phyloP scores from a whole-genome alignment of 2,113 vertebrate species.

The Camelus dromedarius region DNA sequence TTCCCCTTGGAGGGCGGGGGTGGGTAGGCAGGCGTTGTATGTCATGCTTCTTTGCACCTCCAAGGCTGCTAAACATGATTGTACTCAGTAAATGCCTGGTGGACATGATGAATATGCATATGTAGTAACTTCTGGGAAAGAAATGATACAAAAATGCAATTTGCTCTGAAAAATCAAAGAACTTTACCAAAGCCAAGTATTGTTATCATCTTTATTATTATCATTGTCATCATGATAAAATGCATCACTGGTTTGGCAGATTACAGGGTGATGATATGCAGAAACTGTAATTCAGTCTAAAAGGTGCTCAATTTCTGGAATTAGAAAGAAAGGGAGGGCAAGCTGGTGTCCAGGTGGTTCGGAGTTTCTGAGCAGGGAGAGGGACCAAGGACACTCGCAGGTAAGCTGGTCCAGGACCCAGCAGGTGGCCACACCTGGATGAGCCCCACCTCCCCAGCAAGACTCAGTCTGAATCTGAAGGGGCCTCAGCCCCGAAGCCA shows the following conservation, averaged over 20 bases:
- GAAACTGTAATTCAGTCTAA: not conserved
- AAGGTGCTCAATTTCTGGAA: not conserved
- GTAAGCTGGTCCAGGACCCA: not conserved
- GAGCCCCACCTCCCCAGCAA: not conserved
- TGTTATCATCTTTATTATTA: not conserved
- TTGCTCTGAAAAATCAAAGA: conserved; percentile 43
- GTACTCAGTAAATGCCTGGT: not conserved
- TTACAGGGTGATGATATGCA: not conserved
- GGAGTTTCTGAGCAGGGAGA: not conserved
- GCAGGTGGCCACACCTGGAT: not conserved
- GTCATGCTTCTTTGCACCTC: not conserved
- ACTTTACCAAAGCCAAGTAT: not conserved
- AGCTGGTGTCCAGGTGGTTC: not conserved
- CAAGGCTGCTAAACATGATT: not conserved
- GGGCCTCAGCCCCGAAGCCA: not conserved
- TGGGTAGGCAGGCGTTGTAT: not conserved
- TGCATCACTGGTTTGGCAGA: not conserved
- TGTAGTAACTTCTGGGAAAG: not conserved
- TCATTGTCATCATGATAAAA: not conserved
- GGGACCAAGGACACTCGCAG: not conserved
- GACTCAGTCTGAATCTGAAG: not conserved
- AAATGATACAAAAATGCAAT: not conserved
- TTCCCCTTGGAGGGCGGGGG: not conserved
- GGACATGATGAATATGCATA: not conserved
- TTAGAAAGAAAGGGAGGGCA: not conserved